phyloP scores from a whole-genome alignment of 2,888 invertebrate genomes.

The Carterocephalus palaemon region DNA sequence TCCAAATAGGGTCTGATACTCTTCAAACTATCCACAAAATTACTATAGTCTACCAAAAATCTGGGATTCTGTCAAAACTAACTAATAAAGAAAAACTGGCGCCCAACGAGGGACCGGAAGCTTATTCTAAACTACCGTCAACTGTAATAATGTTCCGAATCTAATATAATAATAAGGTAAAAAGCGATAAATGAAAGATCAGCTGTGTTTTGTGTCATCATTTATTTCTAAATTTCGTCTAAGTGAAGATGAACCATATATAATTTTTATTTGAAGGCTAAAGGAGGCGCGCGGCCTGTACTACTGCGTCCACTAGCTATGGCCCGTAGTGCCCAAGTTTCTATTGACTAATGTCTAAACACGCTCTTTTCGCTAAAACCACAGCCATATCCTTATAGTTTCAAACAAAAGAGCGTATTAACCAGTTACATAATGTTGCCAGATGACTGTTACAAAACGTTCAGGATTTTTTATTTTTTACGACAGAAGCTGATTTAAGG shows the following conservation, averaged over 20 bases:
- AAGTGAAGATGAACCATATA: conserved; percentile 75
- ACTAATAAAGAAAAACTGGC: conserved; percentile 43
- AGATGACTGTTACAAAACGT: conserved; percentile 55
- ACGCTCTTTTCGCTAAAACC: conserved; percentile 27
- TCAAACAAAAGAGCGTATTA: conserved; percentile 43
- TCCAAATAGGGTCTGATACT: conserved; percentile 38
- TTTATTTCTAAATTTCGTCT: conserved; percentile 72
- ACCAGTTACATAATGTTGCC: conserved; percentile 40
- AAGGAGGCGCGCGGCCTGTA: conserved; percentile 68
- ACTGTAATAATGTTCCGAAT: conserved; percentile 43
- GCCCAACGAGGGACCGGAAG: conserved; percentile 59
- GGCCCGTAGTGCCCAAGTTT: conserved; percentile 26
- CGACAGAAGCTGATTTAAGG: conserved; percentile 46
- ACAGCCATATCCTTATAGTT: conserved; percentile 20
- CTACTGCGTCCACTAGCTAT: conserved; percentile 49
- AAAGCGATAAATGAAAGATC: conserved; percentile 77
- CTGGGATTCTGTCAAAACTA: conserved; percentile 38
- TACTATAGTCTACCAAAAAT: conserved; percentile 38
- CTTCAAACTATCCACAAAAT: conserved; percentile 36
- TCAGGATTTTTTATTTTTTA: conserved; percentile 55
- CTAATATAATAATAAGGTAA: conserved; percentile 49
- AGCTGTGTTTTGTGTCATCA: conserved; percentile 70
- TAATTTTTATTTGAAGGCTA: conserved; percentile 56
- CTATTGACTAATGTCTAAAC: conserved; percentile 27
- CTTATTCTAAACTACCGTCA: conserved; percentile 51